Base-by-base conservation (phyloP, 1,140 invertebrate genomes). In the Drosophila triauraria region DNA sequence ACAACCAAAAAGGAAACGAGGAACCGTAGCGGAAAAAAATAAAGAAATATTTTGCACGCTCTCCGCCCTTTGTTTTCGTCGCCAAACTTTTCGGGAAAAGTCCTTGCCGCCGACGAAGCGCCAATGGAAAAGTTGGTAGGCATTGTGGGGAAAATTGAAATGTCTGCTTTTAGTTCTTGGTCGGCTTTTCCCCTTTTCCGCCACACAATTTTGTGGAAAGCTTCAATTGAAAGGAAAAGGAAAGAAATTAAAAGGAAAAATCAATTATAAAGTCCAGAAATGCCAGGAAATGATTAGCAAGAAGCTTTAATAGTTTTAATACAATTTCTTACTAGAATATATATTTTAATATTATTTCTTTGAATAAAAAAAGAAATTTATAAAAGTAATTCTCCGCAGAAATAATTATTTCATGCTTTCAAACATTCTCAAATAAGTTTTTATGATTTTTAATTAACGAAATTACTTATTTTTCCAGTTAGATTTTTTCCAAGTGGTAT, bases 11-110 rank as follows among this genome's bases (percentile, higher is more conserved):
- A 13, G 30, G 38, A 67, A 70, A 40, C 20, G 42, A 64, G 20
- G 13, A 56, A 56, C 3, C 35, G 53, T 40, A 0, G 53, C 53
- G 53, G 53, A 56, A 38, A 53, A 72, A 51, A 75, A 54, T 40
- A 62, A 56, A 54, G 44, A 78, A 63, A 71, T 75, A 88, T 88
- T 84, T 84, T 68, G 68, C 77, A 77, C 84, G 77, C 60, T 10
- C 68, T 87, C 51, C 53, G 53, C 70, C 77, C 71, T 81, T 78
- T 72, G 80, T 85, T 80, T 79, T 63, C 43, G 46, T 15, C 57
- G 43, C 38, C 53, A 30, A 59, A 65, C 54, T 75, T 65, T 75
- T 53, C 25, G 38, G 15, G 3, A 48, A 75, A 59, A 56, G 56
- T 46, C 38, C 47, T 32, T 8, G 53, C 38, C 46, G 25, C 9